Conservation (phyloP, 2,113 vertebrate species). For the Protomyctophum bolini region DNA sequence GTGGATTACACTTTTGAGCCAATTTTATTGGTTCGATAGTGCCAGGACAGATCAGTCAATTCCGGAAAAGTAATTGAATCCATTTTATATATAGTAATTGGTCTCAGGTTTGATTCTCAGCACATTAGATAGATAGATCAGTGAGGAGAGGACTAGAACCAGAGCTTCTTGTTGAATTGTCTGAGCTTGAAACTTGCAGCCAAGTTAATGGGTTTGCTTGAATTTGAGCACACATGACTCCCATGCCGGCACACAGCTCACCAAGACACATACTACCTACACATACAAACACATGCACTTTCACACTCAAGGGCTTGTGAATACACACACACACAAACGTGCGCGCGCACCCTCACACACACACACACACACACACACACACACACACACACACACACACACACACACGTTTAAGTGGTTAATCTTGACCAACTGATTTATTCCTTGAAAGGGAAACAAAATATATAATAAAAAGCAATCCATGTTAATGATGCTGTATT, state of each 20-base stretch:
- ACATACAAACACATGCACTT: not conserved
- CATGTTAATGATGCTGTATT: too few relatives aligned
- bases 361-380: too few relatives aligned
- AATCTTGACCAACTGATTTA: too few relatives aligned
- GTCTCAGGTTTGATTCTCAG: not conserved
- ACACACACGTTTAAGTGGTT: too few relatives aligned
- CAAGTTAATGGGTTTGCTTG: constrained; percentile 47
- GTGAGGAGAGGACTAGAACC: not conserved
- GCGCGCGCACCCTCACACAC: not conserved
- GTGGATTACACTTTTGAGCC: not conserved
- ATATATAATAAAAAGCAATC: too few relatives aligned
- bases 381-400: too few relatives aligned
- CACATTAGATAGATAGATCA: not conserved
- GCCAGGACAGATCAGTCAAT: not conserved
- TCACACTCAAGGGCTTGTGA: not conserved
- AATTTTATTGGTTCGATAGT: not conserved
- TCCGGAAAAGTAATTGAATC: not conserved
- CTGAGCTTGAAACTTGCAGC: constrained; percentile 28
- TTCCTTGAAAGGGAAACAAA: too few relatives aligned
- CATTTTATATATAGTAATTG: not conserved
- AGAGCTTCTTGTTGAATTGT: constrained; percentile 3
- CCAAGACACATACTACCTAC: not conserved
- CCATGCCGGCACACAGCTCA: constrained; percentile 20
- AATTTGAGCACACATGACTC: constrained; percentile 50
- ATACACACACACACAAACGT: too few relatives aligned